Conservation (phyloP, 2,113 vertebrate species). For the Marmota monax region DNA sequence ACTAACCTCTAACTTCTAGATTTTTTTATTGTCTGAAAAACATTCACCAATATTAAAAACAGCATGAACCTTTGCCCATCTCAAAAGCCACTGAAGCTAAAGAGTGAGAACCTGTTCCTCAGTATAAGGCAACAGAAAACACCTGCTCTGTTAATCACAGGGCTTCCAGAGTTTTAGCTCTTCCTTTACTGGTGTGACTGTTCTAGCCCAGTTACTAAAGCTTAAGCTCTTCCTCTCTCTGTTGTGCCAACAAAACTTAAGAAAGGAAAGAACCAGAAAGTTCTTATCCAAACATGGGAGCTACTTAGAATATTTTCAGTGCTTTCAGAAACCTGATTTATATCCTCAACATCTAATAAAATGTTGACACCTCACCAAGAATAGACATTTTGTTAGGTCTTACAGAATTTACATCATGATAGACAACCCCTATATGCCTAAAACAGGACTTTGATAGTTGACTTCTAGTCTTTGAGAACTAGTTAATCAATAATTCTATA, state of each 20-base stretch:
- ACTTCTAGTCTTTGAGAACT: neutral
- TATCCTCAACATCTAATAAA: neutral
- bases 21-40: neutral
- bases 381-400: neutral
- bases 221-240: neutral
- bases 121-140: neutral
- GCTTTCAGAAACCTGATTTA: neutral
- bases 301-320: neutral
- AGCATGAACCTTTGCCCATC: neutral
- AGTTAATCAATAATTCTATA: neutral
- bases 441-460: neutral
- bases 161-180: neutral
- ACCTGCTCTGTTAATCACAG: no score
- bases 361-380: neutral
- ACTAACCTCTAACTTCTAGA: neutral
- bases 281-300: neutral
- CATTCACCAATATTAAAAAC: neutral
- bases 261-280: neutral
- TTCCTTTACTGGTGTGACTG: neutral
- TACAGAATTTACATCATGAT: rapidly evolving
- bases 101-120: neutral
- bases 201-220: neutral
- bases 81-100: neutral
- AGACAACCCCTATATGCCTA: neutral
- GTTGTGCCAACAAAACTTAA: neutral